Evolutionary conservation across 2,113 vertebrate genomes (phyloP).

Genomic region (Chloropsis cyanopogon): DNA sequence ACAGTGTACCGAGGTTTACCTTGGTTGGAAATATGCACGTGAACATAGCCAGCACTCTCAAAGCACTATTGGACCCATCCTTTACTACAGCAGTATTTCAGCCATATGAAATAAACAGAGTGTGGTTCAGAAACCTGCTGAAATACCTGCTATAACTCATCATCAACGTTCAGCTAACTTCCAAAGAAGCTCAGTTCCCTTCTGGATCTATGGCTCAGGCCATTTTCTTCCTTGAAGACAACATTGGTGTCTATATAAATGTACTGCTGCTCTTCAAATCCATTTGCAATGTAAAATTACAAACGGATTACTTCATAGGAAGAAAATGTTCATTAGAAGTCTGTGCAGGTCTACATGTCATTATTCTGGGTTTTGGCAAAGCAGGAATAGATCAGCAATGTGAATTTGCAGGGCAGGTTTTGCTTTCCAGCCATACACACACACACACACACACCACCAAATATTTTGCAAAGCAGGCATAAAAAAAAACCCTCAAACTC

Average conservation of each 20-base stretch:
- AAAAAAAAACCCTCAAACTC: background rate
- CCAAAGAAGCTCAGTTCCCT: background rate
- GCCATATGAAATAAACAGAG: background rate
- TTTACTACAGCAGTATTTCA: background rate
- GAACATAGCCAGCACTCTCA: background rate
- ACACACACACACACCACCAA: background rate
- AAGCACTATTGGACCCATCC: background rate
- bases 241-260: background rate
- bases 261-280: background rate
- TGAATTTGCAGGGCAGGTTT: background rate
- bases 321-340: constrained; percentile 15
- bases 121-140: background rate
- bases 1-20: background rate
- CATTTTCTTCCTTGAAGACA: constrained; percentile 21
- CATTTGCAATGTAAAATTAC: constrained; percentile 30
- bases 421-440: background rate
- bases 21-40: constrained; percentile 32
- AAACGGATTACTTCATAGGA: background rate
- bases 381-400: background rate
- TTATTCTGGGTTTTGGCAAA: background rate
- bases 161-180: background rate
- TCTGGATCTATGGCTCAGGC: background rate
- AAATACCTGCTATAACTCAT: background rate
- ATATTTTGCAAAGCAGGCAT: background rate
- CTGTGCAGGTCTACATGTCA: background rate